A percentile compares a stretch with the other conserved stretches of the same genome.
phyloP scores from a whole-genome alignment of 2,888 invertebrate species.

The Apodemia zela region DNA sequence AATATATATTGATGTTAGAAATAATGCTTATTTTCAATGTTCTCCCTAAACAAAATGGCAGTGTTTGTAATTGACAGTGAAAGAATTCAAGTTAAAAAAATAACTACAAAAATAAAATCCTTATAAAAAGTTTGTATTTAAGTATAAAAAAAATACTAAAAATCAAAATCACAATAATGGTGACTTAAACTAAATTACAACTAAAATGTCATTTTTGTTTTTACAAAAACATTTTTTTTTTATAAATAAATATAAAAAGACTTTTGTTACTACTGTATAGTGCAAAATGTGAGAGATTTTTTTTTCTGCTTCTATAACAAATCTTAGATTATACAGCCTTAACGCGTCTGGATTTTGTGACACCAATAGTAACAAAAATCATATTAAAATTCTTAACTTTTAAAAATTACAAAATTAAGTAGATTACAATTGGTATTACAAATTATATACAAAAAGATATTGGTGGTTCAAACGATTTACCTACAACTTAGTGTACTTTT shows the following conservation, averaged over 20 bases:
- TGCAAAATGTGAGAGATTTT: constrained; percentile 7
- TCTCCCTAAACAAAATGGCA: constrained; percentile 50
- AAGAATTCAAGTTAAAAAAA: constrained; percentile 31
- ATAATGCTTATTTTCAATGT: background rate
- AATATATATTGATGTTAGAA: background rate
- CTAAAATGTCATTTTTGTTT: constrained; percentile 32
- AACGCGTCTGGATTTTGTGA: constrained; percentile 5
- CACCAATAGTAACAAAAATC: constrained; percentile 28
- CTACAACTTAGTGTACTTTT: constrained; percentile 27
- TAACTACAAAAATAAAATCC: constrained; percentile 66
- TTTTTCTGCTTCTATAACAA: constrained; percentile 17
- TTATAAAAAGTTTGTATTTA: constrained; percentile 39
- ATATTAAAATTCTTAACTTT: constrained; percentile 34
- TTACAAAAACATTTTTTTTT: constrained; percentile 26
- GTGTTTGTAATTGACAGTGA: constrained; percentile 50
- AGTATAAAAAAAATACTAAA: constrained; percentile 37
- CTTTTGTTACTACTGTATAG: background rate
- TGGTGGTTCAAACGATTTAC: constrained; percentile 59
- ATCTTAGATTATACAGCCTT: background rate
- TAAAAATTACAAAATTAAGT: constrained; percentile 35
- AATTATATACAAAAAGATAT: constrained; percentile 43
- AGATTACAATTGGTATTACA: constrained; percentile 31
- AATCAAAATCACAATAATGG: constrained; percentile 63
- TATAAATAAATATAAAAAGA: background rate
- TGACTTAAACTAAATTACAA: constrained; percentile 52